Base-by-base conservation (phyloP, 1,140 invertebrate genomes). In the Heliconius himera region DNA sequence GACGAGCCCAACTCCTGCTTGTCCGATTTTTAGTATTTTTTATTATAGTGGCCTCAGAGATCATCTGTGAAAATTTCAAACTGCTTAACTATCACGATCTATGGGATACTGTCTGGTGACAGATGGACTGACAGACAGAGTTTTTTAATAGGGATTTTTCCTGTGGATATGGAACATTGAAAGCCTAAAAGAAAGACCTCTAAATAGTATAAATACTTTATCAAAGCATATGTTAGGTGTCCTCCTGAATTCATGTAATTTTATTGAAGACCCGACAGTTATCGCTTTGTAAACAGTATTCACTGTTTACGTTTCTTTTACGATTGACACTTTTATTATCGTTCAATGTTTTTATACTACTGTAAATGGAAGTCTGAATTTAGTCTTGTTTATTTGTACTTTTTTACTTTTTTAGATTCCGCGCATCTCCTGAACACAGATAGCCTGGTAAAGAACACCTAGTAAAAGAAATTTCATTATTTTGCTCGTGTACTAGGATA, bases 121-220 rank as follows among this genome's bases (percentile, higher is more conserved):
- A 41, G 41, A 3, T 41, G 9, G 38, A 41, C 38, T 11, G 11
- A 3, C 38, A 41, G 38, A 41, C 38, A 41, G 38, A 41, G 11
- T 41, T 2, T 1, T 11, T 11, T 41, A 41, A 13, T 41, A 41
- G 11, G 41, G 29, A 33, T 33, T 33, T 33, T 33, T 33, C 29
- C 29, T 4, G 3, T 33, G 29, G 3, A 33, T 33, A 33, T 33
- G 29, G 29, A 4, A 2, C 29, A 2, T 3, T 33, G 3, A 60
- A 60, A 26, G 9, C 29, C 29, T 33, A 33, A 16, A 66, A 66
- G 8, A n/a, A 66, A 66, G 22, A 22, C 1, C n/a, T 60, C 0
- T 0, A 22, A 54, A 77, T 56, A 49, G 33, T 71, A 41, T 78
- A 71, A 78, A 78, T 78, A n/a, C 46, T 78, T 78, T 78, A 78